phyloP scores from a whole-genome alignment of 1,140 invertebrate genomes.

The Eumaeus atala region DNA sequence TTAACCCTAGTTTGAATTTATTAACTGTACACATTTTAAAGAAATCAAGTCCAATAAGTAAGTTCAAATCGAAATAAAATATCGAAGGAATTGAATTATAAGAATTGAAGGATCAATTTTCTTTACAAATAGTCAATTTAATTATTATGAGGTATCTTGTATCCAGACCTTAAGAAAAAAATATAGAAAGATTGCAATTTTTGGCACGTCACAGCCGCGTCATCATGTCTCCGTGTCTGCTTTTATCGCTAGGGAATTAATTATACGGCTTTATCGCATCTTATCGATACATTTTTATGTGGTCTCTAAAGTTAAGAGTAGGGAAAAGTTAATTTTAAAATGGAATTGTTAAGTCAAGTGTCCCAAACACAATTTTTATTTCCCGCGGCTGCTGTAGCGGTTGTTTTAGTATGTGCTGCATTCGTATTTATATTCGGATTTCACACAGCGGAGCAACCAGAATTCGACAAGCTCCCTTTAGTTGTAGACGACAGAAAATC shows the following conservation, averaged over 20 bases:
- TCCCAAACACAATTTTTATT: slow-evolving; percentile 75
- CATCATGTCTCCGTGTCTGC: slow-evolving; percentile 75
- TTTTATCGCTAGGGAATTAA: slow-evolving; percentile 69
- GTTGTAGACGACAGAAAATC: slow-evolving; percentile 78
- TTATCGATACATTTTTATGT: slow-evolving; percentile 64
- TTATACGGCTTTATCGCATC: slow-evolving; percentile 64
- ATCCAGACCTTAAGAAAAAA: background rate
- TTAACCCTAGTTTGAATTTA: too few relatives aligned
- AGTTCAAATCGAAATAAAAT: too few relatives aligned
- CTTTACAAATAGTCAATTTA: too few relatives aligned
- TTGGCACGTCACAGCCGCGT: slow-evolving; percentile 78
- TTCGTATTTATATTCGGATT: slow-evolving; percentile 84
- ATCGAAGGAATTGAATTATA: too few relatives aligned
- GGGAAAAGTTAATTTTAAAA: slow-evolving; percentile 52
- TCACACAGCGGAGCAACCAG: slow-evolving; percentile 81
- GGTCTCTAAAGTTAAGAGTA: slow-evolving; percentile 54
- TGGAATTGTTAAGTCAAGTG: slow-evolving; percentile 75
- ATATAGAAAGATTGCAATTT: slow-evolving; percentile 44
- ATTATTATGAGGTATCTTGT: background rate
- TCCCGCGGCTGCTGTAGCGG: slow-evolving; percentile 78
- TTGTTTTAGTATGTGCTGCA: slow-evolving; percentile 79
- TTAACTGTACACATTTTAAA: too few relatives aligned
- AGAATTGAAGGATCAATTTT: too few relatives aligned
- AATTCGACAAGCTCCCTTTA: slow-evolving; percentile 79
- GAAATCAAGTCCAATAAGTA: too few relatives aligned